Conservation (phyloP, 2,113 vertebrate genomes). For the Raja brachyura region DNA sequence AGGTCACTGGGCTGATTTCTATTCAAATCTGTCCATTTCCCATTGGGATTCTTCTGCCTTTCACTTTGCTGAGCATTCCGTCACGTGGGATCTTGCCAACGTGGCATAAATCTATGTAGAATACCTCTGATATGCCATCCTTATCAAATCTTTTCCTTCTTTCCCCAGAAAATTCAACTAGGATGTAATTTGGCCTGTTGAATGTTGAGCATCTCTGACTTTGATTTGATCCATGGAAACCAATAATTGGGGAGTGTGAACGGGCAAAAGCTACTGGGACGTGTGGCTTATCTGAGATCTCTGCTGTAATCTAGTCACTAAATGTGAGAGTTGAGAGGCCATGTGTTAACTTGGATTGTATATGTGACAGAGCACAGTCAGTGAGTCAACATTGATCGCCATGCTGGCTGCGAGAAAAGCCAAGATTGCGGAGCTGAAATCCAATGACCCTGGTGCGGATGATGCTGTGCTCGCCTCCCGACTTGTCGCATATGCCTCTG, state of each 20-base stretch:
- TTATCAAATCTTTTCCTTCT: too few relatives aligned
- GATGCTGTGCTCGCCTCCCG: slow-evolving; percentile 77
- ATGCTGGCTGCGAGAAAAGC: slow-evolving; percentile 83
- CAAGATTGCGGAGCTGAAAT: slow-evolving; percentile 73
- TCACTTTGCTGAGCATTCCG: too few relatives aligned
- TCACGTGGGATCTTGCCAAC: too few relatives aligned
- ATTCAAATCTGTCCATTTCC: too few relatives aligned
- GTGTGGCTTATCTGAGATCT: neutral
- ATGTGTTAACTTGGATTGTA: neutral
- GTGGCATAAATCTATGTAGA: too few relatives aligned
- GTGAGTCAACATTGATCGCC: slow-evolving; percentile 83
- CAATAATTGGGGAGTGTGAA: neutral
- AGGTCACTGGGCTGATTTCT: too few relatives aligned
- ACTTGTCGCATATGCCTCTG: slow-evolving; percentile 81
- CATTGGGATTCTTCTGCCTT: too few relatives aligned
- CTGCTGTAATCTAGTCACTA: neutral
- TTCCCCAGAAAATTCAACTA: too few relatives aligned
- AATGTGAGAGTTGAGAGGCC: neutral
- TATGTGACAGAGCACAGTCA: slow-evolving; percentile 74
- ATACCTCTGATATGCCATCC: too few relatives aligned
- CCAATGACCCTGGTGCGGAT: slow-evolving; percentile 59
- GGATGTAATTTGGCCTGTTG: too few relatives aligned
- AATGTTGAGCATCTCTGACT: neutral
- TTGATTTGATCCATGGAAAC: neutral
- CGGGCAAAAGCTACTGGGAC: neutral